A percentile compares a stretch with the other conserved stretches of the same genome.
phyloP scores from a whole-genome alignment of 2,797 vertebrate species.

The Prunella strophiata region DNA sequence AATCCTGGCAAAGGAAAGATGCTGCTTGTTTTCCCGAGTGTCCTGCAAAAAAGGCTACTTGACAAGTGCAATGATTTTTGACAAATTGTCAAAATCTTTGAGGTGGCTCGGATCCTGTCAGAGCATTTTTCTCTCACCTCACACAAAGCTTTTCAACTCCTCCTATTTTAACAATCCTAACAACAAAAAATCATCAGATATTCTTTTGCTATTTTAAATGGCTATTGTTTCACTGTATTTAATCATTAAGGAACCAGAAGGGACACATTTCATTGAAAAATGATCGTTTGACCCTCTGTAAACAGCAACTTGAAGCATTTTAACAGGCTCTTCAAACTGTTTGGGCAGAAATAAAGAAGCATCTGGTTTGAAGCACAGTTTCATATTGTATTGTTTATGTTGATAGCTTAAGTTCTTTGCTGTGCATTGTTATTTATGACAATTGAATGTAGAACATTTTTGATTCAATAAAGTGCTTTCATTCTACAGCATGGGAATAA shows the following conservation, averaged over 20 bases:
- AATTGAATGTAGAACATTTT: slow-evolving; percentile 67
- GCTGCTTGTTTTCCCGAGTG: slow-evolving; percentile 58
- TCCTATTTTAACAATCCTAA: slow-evolving; percentile 67
- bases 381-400: slow-evolving; percentile 77
- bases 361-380: slow-evolving; percentile 68
- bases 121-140: slow-evolving; percentile 70
- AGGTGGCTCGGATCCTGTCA: slow-evolving; percentile 55
- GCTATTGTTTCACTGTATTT: slow-evolving; percentile 73
- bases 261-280: slow-evolving; percentile 80
- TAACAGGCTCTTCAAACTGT: slow-evolving; percentile 77
- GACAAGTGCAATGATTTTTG: slow-evolving; percentile 66
- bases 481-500: slow-evolving; percentile 61
- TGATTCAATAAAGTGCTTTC: slow-evolving; percentile 66
- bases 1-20: slow-evolving; percentile 45
- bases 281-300: slow-evolving; percentile 76
- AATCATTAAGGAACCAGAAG: slow-evolving; percentile 80
- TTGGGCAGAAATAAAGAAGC: slow-evolving; percentile 75
- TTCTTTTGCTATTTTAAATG: slow-evolving; percentile 76
- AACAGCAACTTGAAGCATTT: slow-evolving; percentile 74
- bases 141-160: slow-evolving; percentile 66
- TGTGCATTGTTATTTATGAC: slow-evolving; percentile 74
- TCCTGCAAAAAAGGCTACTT: slow-evolving; percentile 51
- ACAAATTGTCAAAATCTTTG: slow-evolving; percentile 69
- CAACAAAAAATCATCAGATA: slow-evolving; percentile 76
- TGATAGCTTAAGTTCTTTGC: slow-evolving; percentile 75